These are phyloP conservation scores for Leptopilina boulardi DNA, from an alignment of 1,140 invertebrate species.

Conservation along the genomic window DNA sequence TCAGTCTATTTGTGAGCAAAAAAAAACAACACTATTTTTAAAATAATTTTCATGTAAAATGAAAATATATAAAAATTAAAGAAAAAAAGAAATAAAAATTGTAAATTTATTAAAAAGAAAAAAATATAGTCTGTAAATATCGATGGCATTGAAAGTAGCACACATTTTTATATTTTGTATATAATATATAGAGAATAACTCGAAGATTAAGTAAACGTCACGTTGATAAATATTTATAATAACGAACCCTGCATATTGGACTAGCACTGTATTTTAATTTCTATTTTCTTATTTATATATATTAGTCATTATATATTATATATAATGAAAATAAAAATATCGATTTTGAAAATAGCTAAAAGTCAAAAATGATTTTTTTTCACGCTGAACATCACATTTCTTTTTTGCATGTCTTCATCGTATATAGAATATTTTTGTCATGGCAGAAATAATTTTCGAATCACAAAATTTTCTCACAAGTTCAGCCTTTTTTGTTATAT, in stretches of 20 bases:
- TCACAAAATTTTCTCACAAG: neutral
- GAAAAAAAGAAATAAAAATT: too few relatives aligned
- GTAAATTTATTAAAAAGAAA: too few relatives aligned
- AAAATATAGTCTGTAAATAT: too few relatives aligned
- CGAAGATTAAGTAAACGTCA: neutral
- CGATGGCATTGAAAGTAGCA: too few relatives aligned
- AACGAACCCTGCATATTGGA: constrained; percentile 4
- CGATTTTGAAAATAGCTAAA: neutral
- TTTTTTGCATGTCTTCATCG: neutral
- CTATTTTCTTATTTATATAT: neutral
- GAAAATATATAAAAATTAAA: too few relatives aligned
- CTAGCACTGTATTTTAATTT: neutral
- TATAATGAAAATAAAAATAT: neutral
- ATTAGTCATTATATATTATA: neutral
- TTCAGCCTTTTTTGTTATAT: constrained; percentile 15
- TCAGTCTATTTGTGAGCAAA: too few relatives aligned
- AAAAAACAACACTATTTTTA: too few relatives aligned
- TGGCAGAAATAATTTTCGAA: neutral
- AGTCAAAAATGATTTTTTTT: neutral
- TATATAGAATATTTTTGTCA: neutral
- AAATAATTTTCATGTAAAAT: too few relatives aligned
- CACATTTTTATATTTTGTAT: too few relatives aligned
- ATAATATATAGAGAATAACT: too few relatives aligned
- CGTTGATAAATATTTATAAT: neutral
- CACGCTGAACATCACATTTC: neutral